Percentiles rank a stretch among this genome's conserved stretches.
phyloP scores from a whole-genome alignment of 2,888 invertebrate genomes.

The Agonopterix arenella region DNA sequence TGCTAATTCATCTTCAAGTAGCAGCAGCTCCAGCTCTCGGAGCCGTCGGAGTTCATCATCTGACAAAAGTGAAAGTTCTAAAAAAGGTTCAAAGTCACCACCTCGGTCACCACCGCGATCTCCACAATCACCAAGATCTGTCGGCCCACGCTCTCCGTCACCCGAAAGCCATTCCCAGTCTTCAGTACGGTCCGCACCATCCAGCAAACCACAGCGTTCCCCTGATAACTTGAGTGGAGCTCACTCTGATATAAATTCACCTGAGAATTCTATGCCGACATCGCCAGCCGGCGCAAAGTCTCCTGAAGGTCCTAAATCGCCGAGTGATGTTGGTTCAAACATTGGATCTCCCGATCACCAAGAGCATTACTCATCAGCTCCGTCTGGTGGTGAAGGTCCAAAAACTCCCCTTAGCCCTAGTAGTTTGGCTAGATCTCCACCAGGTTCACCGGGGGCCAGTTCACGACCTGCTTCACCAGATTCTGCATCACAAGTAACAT shows the following conservation, averaged over 20 bases:
- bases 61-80: conserved; percentile 50
- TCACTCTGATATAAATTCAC: conserved; percentile 67
- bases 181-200: conserved; percentile 26
- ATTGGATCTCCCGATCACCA: conserved; percentile 43
- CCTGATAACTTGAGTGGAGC: conserved; percentile 61
- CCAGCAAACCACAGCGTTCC: conserved; percentile 35
- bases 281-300: conserved; percentile 62
- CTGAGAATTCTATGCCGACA: conserved; percentile 58
- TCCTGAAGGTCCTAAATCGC: conserved; percentile 64
- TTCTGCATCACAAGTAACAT: conserved; percentile 37
- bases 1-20: conserved; percentile 63
- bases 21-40: conserved; percentile 67
- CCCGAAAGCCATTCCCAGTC: conserved; percentile 24
- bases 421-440: conserved; percentile 46
- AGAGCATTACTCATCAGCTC: conserved; percentile 40
- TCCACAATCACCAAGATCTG: conserved; percentile 14
- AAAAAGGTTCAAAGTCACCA: conserved; percentile 54
- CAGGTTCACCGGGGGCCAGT: conserved; percentile 41
- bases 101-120: conserved; percentile 31
- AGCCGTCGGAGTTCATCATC: conserved; percentile 64
- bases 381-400: conserved; percentile 46
- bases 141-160: conserved; percentile 41
- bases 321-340: conserved; percentile 48
- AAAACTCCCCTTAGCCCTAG: conserved; percentile 56
- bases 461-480: conserved; percentile 47